Percentiles rank a stretch among this genome's conserved stretches.
Conservation (phyloP, 1,140 invertebrate genomes). For the Acromyrmex charruanus region DNA sequence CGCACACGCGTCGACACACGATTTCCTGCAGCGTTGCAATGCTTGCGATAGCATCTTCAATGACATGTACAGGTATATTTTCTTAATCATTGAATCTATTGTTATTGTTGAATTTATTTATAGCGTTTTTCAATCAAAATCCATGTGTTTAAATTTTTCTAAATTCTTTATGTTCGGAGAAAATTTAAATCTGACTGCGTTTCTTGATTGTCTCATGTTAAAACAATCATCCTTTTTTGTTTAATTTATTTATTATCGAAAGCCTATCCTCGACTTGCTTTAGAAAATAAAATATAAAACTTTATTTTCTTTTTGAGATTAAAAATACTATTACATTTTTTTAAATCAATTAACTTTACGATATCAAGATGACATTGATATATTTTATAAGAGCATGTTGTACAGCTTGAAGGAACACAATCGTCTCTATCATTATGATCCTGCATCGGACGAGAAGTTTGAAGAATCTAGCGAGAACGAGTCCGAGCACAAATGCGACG, state of each 20-base stretch:
- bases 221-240: background rate
- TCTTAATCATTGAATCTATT: background rate
- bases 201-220: background rate
- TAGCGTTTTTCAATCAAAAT: background rate
- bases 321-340: background rate
- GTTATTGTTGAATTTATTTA: background rate
- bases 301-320: background rate
- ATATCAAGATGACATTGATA: background rate
- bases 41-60: constrained; percentile 88
- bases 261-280: background rate
- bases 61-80: constrained; percentile 65
- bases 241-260: background rate
- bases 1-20: constrained; percentile 86
- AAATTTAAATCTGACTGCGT: background rate
- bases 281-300: background rate
- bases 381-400: background rate
- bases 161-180: background rate
- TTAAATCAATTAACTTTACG: background rate
- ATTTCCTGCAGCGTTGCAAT: constrained; percentile 86
- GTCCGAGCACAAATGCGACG: constrained; percentile 75
- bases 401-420: constrained; percentile 88
- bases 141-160: background rate
- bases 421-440: constrained; percentile 84
- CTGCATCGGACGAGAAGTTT: constrained; percentile 42
- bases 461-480: constrained; percentile 19